Base-by-base conservation (phyloP, 2,797 vertebrate genomes). In the Euphonia xanthogaster region DNA sequence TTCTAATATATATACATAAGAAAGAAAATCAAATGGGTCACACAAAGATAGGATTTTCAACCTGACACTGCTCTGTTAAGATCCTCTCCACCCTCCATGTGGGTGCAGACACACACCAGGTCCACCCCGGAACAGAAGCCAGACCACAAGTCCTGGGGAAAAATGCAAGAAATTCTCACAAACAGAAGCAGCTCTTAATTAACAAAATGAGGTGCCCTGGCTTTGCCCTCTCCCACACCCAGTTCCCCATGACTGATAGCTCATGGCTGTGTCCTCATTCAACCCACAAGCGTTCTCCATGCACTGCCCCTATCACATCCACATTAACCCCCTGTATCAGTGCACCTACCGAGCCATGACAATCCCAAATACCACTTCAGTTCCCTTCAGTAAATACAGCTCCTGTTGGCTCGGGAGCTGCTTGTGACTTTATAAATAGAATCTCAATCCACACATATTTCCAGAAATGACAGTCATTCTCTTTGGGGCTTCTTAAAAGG, bases 401-500 rank as follows among this genome's bases (percentile, higher is more conserved):
- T 93, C 39, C 35, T 82, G 71, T 48, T 30, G 93, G 54, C 76
- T 86, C 51, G 58, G 71, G 95, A 93, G 60, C 30, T 25, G 2
- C 84, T 94, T 84, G 63, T 18, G 65, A 40, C 85, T 96, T 96
- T 97, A 98, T 96, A 98, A 98, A 98, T 95, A 98, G 97, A 97
- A 98, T 95, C 73, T 88, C 94, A 97, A 95, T 88, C 96, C 91
- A 97, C 88, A 86, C 97, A 95, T 96, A 97, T 96, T 98, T 98
- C 97, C 98, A 97, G 97, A 95, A 92, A 68, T 83, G 71, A 80
- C 95, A 97, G 97, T 97, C 95, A 80, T 96, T 97, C 97, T 98
- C 97, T 97, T 97, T 97, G 97, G 97, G 97, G 97, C 96, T 96
- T 98, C 98, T 96, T 98, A 98, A 97, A 98, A 98, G 98, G 97